phyloP scores from a whole-genome alignment of 2,113 vertebrate species.

The Spea multiplicata region DNA sequence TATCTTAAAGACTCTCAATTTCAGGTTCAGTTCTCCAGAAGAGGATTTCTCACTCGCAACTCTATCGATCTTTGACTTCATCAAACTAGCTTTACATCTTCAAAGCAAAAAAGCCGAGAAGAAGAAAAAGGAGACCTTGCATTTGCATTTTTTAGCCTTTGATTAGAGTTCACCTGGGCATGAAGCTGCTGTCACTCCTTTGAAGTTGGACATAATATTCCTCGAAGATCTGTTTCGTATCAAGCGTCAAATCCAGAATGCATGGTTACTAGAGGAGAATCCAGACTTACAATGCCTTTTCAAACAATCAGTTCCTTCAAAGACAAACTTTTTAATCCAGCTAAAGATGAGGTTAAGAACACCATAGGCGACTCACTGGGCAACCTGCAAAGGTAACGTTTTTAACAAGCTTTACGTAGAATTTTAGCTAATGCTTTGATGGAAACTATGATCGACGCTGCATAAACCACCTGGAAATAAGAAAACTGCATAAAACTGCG shows the following conservation, averaged over 20 bases:
- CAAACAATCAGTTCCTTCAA: slow-evolving; percentile 79
- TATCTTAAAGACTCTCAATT: not conserved
- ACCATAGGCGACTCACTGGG: slow-evolving; percentile 81
- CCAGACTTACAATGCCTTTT: slow-evolving; percentile 79
- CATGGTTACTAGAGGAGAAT: slow-evolving; percentile 48
- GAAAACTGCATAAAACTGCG: too few relatives aligned
- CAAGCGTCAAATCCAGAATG: slow-evolving; percentile 53
- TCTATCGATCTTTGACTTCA: not conserved
- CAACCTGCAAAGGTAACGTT: slow-evolving; percentile 89
- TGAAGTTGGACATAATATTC: not conserved
- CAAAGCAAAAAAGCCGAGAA: not conserved
- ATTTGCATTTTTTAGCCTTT: not conserved
- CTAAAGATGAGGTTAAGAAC: slow-evolving; percentile 86
- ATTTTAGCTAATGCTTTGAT: not conserved
- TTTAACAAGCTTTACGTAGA: not conserved
- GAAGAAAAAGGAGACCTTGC: not conserved
- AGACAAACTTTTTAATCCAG: slow-evolving; percentile 82
- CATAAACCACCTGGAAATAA: too few relatives aligned
- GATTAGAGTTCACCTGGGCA: not conserved
- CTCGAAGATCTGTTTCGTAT: not conserved
- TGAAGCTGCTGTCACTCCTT: not conserved
- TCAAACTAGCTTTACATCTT: not conserved
- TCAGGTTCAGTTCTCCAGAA: not conserved
- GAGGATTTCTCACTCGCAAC: not conserved
- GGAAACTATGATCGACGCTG: too few relatives aligned